Evolutionary conservation across 2,797 vertebrate species (phyloP).

Genomic region (Eidolon dupreanum): DNA sequence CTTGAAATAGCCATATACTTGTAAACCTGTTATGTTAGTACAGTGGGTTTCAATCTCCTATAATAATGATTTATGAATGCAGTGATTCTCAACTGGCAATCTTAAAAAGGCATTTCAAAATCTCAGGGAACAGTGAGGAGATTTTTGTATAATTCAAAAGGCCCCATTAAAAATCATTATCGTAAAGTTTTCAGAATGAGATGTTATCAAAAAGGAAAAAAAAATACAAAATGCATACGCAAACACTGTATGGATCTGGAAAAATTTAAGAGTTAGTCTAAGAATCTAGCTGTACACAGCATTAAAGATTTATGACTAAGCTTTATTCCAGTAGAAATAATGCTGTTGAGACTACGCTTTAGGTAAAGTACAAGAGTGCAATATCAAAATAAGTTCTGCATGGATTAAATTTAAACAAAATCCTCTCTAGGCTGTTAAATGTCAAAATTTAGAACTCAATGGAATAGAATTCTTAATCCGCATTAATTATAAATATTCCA

Average conservation of each 20-base stretch:
- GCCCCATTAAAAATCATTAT: neutral
- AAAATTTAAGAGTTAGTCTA: neutral
- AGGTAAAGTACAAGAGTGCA: neutral
- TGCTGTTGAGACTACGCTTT: neutral
- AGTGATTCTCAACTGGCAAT: neutral
- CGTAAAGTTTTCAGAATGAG: neutral
- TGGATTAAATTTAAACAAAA: slow-evolving; percentile 45
- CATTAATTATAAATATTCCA: neutral
- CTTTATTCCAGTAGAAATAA: slow-evolving; percentile 27
- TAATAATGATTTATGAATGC: neutral
- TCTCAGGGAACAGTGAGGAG: neutral
- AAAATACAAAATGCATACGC: neutral
- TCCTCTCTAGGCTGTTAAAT: neutral
- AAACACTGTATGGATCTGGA: slow-evolving; percentile 27
- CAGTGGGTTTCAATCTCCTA: neutral
- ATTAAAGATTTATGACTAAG: slow-evolving; percentile 30
- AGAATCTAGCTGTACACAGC: neutral
- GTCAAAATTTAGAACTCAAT: slow-evolving; percentile 26
- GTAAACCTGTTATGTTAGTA: neutral
- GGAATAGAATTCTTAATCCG: neutral
- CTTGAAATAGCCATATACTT: neutral
- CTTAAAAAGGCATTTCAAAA: neutral
- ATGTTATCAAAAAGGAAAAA: neutral
- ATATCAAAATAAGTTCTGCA: neutral
- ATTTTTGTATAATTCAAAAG: neutral